Evolutionary conservation across 1,140 invertebrate genomes (phyloP), one percentile per base, ranked within the genome.

Genomic region (Eueides isabella): DNA sequence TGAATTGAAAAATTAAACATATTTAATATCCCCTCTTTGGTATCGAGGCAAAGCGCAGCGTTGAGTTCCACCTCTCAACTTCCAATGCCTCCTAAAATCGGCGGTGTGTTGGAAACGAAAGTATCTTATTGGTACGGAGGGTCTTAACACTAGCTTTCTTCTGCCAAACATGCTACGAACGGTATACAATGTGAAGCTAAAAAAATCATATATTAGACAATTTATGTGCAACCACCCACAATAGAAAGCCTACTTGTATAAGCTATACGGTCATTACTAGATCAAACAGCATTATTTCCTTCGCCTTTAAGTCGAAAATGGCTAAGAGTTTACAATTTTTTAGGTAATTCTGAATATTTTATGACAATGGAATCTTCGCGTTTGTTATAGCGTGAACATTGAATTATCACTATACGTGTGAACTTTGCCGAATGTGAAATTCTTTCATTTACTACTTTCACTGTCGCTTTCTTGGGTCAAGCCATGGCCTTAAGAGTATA

Each of bases 371-470:
- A 31, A 28, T 65, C 68, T 86, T 86, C 71, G 72, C 79, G 83
- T 38, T 80, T 81, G 78, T 86, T 81, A 80, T 33, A 82, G 73
- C 77, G 70, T 81, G 77, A 85, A 83, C 64, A 75, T 61, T 61
- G 31, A 80, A 84, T 86, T 85, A 88, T 82, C 80, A 84, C 80
- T 82, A 81, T 62, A 66, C 79, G 84, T 88, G 85, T 85, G 85
- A 88, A 88, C 69, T 80, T 86, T 73, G 71, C 67, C 64, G 77
- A 81, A 84, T 83, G 82, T 85, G 85, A 85, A 85, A 81, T 84
- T 86, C 74, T 55, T 75, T 80, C 78, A 76, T 73, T 71, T 19
- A 71, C 70, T 38, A 87, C 87, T 89, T 88, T 89, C 86, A 84
- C 87, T 82, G 75, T 83, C 80, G 67, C 82, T 87, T 84, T 86